Percentiles rank a stretch among this genome's conserved stretches.
Evolutionary conservation across 2,113 vertebrate genomes (phyloP).

Genomic region (Antechinus stuartii): DNA sequence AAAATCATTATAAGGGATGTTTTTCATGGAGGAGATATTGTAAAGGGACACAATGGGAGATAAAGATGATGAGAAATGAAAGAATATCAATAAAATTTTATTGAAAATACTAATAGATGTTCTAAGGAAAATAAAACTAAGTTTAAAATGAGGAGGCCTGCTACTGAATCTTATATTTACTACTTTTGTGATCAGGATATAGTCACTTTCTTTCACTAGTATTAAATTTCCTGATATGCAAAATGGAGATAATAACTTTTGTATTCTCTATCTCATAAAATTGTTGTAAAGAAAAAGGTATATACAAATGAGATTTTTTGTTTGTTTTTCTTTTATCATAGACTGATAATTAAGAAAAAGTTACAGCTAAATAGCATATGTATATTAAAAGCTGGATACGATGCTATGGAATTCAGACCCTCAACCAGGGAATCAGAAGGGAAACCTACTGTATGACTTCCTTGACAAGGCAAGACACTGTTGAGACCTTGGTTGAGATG

Average conservation of each 20-base stretch:
- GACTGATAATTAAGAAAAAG: not conserved
- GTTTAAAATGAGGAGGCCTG: not conserved
- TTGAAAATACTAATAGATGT: not conserved
- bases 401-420: not conserved
- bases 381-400: not conserved
- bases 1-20: not conserved
- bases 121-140: not conserved
- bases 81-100: not conserved
- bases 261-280: not conserved
- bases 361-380: not conserved
- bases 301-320: not conserved
- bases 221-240: not conserved
- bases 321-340: not conserved
- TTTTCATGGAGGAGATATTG: not conserved
- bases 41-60: not conserved
- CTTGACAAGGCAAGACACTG: not conserved
- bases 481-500: not conserved
- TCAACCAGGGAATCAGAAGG: not conserved
- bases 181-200: not conserved
- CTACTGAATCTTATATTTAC: not conserved
- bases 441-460: not conserved
- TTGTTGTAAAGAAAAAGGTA: not conserved
- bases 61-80: not conserved
- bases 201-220: not conserved
- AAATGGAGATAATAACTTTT: not conserved